Evolutionary conservation across 1,140 invertebrate genomes (phyloP).

Genomic region (Drosophila prosaltans): DNA sequence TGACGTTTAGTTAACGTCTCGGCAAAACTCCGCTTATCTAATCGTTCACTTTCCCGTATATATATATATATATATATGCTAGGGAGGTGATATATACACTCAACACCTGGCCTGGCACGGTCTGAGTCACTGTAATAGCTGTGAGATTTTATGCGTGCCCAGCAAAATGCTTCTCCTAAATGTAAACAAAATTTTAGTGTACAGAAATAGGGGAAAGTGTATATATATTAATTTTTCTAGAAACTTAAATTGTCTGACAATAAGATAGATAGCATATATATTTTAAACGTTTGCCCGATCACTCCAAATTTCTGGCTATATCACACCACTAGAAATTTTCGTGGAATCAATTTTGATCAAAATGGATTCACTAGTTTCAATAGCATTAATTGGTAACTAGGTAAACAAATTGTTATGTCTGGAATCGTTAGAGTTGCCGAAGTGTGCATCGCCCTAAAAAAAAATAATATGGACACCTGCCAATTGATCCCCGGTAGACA

Average conservation of each 20-base stretch:
- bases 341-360: too few relatives aligned
- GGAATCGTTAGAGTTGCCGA: too few relatives aligned
- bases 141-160: slow-evolving; percentile 59
- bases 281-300: too few relatives aligned
- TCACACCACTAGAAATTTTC: too few relatives aligned
- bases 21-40: slow-evolving; percentile 63
- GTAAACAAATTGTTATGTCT: too few relatives aligned
- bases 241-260: too few relatives aligned
- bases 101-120: slow-evolving; percentile 52
- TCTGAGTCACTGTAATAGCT: slow-evolving; percentile 48
- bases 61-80: slow-evolving; percentile 17
- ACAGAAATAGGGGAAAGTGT: neutral
- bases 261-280: too few relatives aligned
- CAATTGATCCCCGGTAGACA: slow-evolving; percentile 40
- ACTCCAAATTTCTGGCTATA: too few relatives aligned
- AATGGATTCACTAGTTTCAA: too few relatives aligned
- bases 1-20: slow-evolving; percentile 27
- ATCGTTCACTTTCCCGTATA: slow-evolving; percentile 35
- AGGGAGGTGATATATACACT: slow-evolving; percentile 51
- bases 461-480: slow-evolving; percentile 33
- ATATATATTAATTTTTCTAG: too few relatives aligned
- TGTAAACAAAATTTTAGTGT: slow-evolving; percentile 59
- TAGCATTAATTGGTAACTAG: too few relatives aligned
- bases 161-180: slow-evolving; percentile 53
- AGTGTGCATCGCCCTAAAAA: too few relatives aligned